A percentile compares a stretch with the other conserved stretches of the same genome.
Conservation (phyloP, 2,113 vertebrate species). For the Cryptomyrus ogoouensis region DNA sequence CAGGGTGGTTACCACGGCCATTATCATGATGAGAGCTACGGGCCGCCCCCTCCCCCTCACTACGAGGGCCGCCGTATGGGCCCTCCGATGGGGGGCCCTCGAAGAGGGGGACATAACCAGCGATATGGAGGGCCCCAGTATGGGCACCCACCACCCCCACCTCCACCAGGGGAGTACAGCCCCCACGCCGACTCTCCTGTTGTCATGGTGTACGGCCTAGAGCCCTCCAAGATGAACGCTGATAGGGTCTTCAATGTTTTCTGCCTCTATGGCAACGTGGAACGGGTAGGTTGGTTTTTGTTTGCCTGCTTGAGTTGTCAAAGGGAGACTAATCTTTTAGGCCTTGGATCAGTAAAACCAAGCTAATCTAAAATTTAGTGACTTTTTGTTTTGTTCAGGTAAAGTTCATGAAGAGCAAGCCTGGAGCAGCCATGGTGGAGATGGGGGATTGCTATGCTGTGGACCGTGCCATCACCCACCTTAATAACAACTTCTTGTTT, state of each 20-base stretch:
- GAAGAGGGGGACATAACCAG: constrained; percentile 68
- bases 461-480: constrained; percentile 83
- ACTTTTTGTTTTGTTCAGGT: constrained; percentile 53
- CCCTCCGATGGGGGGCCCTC: constrained; percentile 69
- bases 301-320: not conserved
- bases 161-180: constrained; percentile 71
- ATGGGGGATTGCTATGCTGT: constrained; percentile 93
- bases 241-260: constrained; percentile 89
- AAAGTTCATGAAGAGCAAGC: constrained; percentile 97
- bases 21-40: constrained; percentile 81
- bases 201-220: constrained; percentile 87
- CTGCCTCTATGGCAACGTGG: constrained; percentile 87
- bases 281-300: constrained; percentile 66
- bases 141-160: constrained; percentile 69
- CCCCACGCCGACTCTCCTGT: constrained; percentile 84
- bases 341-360: not conserved
- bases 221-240: constrained; percentile 80
- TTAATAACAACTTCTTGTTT: constrained; percentile 92
- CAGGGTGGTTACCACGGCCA: constrained; percentile 76
- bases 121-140: constrained; percentile 74
- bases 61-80: constrained; percentile 84
- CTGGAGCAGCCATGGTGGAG: constrained; percentile 90
- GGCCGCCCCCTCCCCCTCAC: constrained; percentile 72
- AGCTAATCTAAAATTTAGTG: not conserved
- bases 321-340: not conserved